Evolutionary conservation across 2,113 vertebrate species (phyloP).

Genomic region (Edolisoma coerulescens): DNA sequence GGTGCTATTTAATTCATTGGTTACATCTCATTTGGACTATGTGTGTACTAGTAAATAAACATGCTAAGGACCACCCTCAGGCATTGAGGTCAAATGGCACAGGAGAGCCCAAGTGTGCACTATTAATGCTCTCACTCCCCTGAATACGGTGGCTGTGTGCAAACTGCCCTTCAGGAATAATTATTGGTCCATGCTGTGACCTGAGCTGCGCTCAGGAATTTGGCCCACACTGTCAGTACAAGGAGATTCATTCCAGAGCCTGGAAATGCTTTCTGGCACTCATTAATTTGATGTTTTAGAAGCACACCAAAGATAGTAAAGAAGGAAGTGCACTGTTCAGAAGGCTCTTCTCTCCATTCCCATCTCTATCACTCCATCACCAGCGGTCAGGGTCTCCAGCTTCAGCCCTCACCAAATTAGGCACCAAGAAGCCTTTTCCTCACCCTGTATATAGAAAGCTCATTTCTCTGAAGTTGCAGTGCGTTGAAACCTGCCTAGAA

Average conservation of each 20-base stretch:
- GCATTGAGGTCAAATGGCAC: background rate
- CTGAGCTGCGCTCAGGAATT: background rate
- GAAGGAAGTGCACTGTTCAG: background rate
- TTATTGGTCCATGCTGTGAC: background rate
- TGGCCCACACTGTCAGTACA: background rate
- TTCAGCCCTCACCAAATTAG: background rate
- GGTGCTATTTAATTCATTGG: background rate
- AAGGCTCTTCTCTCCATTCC: background rate
- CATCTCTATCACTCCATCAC: background rate
- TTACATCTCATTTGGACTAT: background rate
- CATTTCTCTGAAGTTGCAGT: background rate
- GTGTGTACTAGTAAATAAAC: background rate
- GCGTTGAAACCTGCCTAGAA: background rate
- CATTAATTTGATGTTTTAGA: background rate
- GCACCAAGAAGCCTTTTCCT: background rate
- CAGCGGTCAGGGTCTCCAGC: background rate
- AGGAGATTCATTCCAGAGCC: background rate
- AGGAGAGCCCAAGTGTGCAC: background rate
- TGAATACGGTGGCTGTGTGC: rapidly evolving
- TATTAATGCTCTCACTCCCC: background rate
- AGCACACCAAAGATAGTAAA: background rate
- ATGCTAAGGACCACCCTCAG: background rate
- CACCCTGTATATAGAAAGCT: background rate
- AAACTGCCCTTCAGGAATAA: background rate
- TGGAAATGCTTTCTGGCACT: background rate